Evolutionary conservation across 2,797 vertebrate genomes (phyloP), one percentile per base, ranked within the genome.

Genomic region (Microchirus variegatus): DNA sequence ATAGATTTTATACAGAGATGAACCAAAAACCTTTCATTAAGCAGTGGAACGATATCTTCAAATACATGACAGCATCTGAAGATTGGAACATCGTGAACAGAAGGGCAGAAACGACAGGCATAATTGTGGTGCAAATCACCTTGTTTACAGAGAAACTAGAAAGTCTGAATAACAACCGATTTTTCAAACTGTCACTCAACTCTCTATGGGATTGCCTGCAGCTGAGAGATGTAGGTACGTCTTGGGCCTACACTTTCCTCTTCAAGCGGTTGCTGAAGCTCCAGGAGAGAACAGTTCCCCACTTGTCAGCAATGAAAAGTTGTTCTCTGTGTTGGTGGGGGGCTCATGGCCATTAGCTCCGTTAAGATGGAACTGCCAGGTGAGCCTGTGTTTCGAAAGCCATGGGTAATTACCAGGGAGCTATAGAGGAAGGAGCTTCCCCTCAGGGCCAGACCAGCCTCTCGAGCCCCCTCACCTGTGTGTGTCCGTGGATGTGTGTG

Each of bases 331-430:
- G 66, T 75, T 76, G 56, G 78, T 66, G 67, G 69, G 64, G 67
- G 81, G 59, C 55, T 81, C 31, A 38, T 67, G 75, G 77, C 81
- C 87, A 86, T 89, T 86, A 90, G 73, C 67, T 79, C 60, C 57
- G 80, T 86, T 75, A 84, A 83, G 86, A 75, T 82, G 66, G 62
- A 74, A 67, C 81, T 75, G 72, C 64, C 84, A 89, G 88, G 86
- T 90, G 84, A 90, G 78, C 67, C 87, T 48, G 65, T 60, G 68
- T 86, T 78, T 81, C 73, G 59, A 80, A 86, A 77, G 77, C 73
- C 60, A 19, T 22, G 51, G 50, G 75, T 91, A 87, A 91, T 92
- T 91, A 91, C 80, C 78, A 73, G 46, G 63, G 66, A 81, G 78
- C 75, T 61, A 72, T 31, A 55, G 63, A 74, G 79, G 80, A 85